These are phyloP conservation scores for Hyperopisus bebe DNA, from an alignment of 2,113 vertebrate genomes.

Conservation along the genomic window DNA sequence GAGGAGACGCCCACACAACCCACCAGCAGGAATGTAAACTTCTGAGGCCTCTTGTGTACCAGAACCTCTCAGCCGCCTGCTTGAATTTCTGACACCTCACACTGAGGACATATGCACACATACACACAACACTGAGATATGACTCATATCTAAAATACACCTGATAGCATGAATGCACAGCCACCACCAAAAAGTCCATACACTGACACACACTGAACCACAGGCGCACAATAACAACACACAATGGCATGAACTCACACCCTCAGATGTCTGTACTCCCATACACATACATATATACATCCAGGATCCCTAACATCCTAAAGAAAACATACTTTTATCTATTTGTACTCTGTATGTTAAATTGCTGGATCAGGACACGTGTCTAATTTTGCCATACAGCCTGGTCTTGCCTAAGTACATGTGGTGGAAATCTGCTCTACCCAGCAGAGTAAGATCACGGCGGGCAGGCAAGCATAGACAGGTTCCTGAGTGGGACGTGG, in stretches of 20 bases:
- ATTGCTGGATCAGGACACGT: neutral
- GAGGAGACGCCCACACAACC: neutral
- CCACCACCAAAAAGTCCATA: neutral
- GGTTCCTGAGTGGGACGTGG: neutral
- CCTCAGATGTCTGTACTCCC: neutral
- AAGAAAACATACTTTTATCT: too few species aligned
- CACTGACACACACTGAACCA: neutral
- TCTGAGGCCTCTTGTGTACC: neutral
- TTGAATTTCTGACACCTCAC: neutral
- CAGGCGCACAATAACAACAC: neutral
- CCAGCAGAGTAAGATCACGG: neutral
- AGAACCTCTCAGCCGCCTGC: neutral
- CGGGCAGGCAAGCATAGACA: neutral
- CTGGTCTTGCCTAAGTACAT: neutral
- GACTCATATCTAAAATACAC: neutral
- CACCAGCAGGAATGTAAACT: slow-evolving; percentile 9
- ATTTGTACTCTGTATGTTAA: too few species aligned
- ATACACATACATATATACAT: neutral
- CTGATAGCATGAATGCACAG: neutral
- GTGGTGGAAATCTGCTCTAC: neutral
- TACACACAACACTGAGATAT: neutral
- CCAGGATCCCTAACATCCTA: neutral
- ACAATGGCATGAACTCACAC: neutral
- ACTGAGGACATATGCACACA: neutral
- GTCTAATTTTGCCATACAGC: neutral